These are phyloP conservation scores for Macrobrachium nipponense DNA, from an alignment of 1,140 invertebrate genomes.

Conservation along the genomic window DNA sequence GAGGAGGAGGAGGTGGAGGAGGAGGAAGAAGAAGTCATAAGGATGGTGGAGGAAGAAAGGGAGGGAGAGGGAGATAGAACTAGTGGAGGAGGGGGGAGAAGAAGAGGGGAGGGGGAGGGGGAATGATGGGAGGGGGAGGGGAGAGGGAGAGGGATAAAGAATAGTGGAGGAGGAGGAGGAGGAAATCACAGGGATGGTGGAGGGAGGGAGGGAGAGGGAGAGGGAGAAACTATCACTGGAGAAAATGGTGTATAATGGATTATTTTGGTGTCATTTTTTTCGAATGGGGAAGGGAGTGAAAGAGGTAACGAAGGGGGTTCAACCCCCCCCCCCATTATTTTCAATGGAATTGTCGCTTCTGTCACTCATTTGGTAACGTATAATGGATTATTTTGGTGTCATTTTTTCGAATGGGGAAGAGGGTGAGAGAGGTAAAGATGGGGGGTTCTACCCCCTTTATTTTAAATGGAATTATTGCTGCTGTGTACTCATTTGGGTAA, in stretches of 20 bases:
- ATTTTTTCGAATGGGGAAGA: too few relatives aligned
- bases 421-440: too few relatives aligned
- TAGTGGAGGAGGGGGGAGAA: neutral
- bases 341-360: neutral
- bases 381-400: too few relatives aligned
- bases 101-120: neutral
- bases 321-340: neutral
- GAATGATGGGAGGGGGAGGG: neutral
- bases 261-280: too few relatives aligned
- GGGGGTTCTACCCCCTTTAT: too few relatives aligned
- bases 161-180: neutral
- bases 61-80: too few relatives aligned
- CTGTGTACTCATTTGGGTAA: too few relatives aligned
- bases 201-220: neutral
- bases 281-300: neutral
- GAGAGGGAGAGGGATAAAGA: too few relatives aligned
- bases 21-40: neutral
- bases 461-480: too few relatives aligned
- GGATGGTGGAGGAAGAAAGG: neutral
- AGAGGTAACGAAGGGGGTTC: neutral
- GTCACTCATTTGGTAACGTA: neutral
- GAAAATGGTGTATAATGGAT: neutral
- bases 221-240: neutral
- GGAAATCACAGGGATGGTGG: neutral
- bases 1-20: too few relatives aligned